phyloP scores from a whole-genome alignment of 2,113 vertebrate species.

The Parus major region DNA sequence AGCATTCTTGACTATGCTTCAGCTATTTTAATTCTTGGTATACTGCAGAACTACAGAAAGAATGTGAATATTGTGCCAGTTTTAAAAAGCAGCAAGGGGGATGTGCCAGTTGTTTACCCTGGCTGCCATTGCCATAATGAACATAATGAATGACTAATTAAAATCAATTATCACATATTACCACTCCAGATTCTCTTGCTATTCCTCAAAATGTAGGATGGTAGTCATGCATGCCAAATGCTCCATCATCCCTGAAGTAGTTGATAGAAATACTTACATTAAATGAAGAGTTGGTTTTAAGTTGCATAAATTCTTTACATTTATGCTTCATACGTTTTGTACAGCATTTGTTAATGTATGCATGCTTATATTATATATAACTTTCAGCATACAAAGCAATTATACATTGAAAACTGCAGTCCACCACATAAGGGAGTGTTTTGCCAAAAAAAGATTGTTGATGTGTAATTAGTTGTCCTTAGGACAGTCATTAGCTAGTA shows the following conservation, averaged over 20 bases:
- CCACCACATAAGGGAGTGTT: not conserved
- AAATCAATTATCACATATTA: not conserved
- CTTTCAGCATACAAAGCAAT: not conserved
- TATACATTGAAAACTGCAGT: not conserved
- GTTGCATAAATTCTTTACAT: not conserved
- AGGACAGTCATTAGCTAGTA: not conserved
- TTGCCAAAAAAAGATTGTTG: not conserved
- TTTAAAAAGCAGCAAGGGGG: not conserved
- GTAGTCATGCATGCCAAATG: not conserved
- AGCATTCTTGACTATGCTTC: not conserved
- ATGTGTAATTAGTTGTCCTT: not conserved
- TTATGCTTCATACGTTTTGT: not conserved
- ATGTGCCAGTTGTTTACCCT: not conserved
- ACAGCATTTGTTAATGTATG: not conserved
- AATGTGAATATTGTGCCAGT: not conserved
- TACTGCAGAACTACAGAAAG: not conserved
- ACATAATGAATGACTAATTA: not conserved
- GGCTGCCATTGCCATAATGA: not conserved
- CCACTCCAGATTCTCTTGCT: not conserved
- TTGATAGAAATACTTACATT: not conserved
- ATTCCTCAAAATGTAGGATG: not conserved
- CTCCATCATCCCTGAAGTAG: not conserved
- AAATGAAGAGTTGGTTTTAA: not conserved
- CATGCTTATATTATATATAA: not conserved
- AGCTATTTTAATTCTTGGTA: not conserved